Evolutionary conservation across 2,797 vertebrate genomes (phyloP).

Genomic region (Parotocinclus haroldoi): DNA sequence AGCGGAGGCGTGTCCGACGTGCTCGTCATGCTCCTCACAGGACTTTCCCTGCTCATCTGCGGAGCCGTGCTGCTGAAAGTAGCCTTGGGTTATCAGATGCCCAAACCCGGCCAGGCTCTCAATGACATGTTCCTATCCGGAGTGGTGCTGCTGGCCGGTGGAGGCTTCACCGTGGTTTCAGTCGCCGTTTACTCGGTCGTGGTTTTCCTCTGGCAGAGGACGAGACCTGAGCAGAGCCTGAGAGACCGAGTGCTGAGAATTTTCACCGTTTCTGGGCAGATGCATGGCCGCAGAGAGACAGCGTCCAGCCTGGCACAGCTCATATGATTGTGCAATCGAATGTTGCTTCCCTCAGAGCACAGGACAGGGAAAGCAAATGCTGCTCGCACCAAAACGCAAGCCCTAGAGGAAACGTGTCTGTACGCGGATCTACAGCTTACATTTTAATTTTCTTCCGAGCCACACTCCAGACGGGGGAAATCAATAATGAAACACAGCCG

Average conservation of each 20-base stretch:
- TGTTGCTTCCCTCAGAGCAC: background rate
- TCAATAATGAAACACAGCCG: conserved; percentile 21
- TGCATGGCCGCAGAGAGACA: conserved; percentile 78
- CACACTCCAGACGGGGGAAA: conserved; percentile 3
- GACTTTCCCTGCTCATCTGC: conserved; percentile 80
- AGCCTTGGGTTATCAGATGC: conserved; percentile 77
- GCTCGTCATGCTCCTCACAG: conserved; percentile 81
- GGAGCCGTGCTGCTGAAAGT: conserved; percentile 83
- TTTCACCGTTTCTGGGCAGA: conserved; percentile 87
- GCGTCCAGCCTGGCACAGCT: conserved; percentile 93
- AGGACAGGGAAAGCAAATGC: background rate
- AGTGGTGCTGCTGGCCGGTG: conserved; percentile 78
- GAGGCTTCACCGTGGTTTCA: conserved; percentile 74
- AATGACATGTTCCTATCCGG: conserved; percentile 92
- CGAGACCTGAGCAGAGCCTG: conserved; percentile 62
- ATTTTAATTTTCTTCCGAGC: conserved; percentile 10
- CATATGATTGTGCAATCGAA: conserved; percentile 70
- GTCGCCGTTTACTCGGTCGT: conserved; percentile 62
- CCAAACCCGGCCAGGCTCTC: conserved; percentile 76
- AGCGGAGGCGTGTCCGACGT: conserved; percentile 87
- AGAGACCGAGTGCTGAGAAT: conserved; percentile 69
- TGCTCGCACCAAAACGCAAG: conserved; percentile 8
- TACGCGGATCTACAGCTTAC: background rate
- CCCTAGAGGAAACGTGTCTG: background rate
- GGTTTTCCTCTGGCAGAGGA: conserved; percentile 65